Percentiles rank a stretch among this genome's conserved stretches.
These are phyloP conservation scores for Riptortus pedestris DNA, from an alignment of 1,140 invertebrate genomes.

Conservation along the genomic window DNA sequence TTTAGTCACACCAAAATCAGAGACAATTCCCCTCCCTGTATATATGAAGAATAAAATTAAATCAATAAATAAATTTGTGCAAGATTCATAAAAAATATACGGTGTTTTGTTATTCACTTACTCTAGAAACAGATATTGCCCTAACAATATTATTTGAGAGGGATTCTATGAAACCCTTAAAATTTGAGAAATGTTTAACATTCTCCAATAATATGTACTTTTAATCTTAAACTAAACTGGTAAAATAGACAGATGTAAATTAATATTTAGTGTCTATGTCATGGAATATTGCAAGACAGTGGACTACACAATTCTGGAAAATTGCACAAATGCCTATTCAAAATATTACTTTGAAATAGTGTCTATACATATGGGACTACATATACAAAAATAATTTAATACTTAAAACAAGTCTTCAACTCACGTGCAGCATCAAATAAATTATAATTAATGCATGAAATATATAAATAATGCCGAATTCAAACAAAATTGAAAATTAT, in stretches of 20 bases:
- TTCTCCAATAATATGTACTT: constrained; percentile 1
- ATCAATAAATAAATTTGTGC: constrained; percentile 18
- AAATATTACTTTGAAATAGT: not conserved
- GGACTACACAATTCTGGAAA: not conserved
- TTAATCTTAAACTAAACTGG: constrained; percentile 14
- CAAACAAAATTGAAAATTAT: no score
- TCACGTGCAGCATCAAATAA: no score
- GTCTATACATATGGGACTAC: not conserved
- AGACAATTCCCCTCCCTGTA: constrained; percentile 20
- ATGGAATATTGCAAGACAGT: constrained; percentile 23
- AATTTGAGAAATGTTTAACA: constrained; percentile 14
- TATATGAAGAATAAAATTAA: constrained; percentile 17
- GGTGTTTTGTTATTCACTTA: constrained; percentile 9
- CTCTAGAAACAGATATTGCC: constrained; percentile 10
- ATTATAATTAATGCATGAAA: no score
- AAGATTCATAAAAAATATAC: constrained; percentile 21
- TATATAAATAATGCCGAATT: no score
- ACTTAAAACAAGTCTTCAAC: constrained; percentile 3
- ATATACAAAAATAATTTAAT: constrained; percentile 4
- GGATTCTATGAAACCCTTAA: constrained; percentile 3
- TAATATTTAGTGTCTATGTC: constrained; percentile 24
- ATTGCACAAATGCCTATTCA: constrained; percentile 21
- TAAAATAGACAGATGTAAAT: constrained; percentile 7
- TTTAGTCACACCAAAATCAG: not conserved
- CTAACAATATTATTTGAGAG: constrained; percentile 3